Conservation (phyloP, 2,888 invertebrate genomes). For the Ormyrus rosae region DNA sequence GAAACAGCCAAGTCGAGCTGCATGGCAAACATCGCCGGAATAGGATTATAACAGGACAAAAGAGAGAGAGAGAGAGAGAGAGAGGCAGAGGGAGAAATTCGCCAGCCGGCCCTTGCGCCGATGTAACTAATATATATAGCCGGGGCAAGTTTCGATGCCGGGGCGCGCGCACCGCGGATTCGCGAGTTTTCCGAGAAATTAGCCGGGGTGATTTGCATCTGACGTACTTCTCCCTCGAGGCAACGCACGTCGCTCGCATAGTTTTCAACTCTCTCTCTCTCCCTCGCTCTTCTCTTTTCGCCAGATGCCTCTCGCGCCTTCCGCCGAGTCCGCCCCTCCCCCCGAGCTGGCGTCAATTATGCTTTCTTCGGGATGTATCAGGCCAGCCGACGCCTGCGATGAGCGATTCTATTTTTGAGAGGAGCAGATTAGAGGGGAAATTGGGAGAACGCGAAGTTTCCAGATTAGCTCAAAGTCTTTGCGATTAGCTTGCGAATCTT, state of each 20-base stretch:
- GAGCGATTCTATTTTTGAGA: constrained; percentile 28
- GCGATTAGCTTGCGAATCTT: too few species aligned
- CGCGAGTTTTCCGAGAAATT: constrained; percentile 73
- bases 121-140: constrained; percentile 42
- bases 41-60: constrained; percentile 54
- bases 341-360: constrained; percentile 67
- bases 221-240: constrained; percentile 69
- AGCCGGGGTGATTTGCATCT: constrained; percentile 73
- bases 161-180: constrained; percentile 55
- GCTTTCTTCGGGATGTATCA: constrained; percentile 54
- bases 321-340: constrained; percentile 48
- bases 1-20: constrained; percentile 38
- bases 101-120: constrained; percentile 23
- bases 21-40: constrained; percentile 51
- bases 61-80: constrained; percentile 18
- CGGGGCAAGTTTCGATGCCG: constrained; percentile 43
- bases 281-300: constrained; percentile 60
- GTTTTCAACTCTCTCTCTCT: constrained; percentile 63
- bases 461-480: too few species aligned
- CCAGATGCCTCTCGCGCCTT: constrained; percentile 67
- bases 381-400: constrained; percentile 3
- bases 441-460: too few species aligned
- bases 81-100: constrained; percentile 38
- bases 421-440: background rate
- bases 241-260: constrained; percentile 70